Conservation (phyloP, 2,888 invertebrate species). For the Rhodophaea formosa region DNA sequence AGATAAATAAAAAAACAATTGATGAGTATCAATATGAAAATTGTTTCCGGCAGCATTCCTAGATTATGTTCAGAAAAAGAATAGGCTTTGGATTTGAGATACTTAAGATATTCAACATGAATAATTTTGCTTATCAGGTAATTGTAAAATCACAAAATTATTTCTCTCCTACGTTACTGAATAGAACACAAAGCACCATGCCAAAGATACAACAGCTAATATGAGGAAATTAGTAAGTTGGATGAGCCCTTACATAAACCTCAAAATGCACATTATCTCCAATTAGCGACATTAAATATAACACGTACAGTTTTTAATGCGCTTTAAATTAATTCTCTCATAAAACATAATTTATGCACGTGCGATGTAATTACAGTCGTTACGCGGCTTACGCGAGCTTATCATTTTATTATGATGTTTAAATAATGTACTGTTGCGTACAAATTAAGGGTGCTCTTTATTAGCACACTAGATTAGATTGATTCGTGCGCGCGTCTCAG, state of each 20-base stretch:
- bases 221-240: neutral
- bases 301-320: neutral
- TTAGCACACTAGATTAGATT: neutral
- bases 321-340: slow-evolving; percentile 2
- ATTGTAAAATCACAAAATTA: too few relatives aligned
- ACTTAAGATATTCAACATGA: too few relatives aligned
- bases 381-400: neutral
- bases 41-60: too few relatives aligned
- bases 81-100: too few relatives aligned
- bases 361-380: slow-evolving; percentile 10
- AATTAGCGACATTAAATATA: neutral
- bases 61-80: too few relatives aligned
- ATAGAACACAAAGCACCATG: too few relatives aligned
- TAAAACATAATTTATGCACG: slow-evolving; percentile 8
- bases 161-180: too few relatives aligned
- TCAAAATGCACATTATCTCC: neutral
- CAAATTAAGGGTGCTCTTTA: neutral
- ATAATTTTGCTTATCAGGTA: too few relatives aligned
- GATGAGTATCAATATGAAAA: too few relatives aligned
- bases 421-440: neutral
- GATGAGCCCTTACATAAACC: neutral
- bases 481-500: too few relatives aligned
- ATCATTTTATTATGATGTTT: slow-evolving; percentile 7
- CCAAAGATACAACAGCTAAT: too few relatives aligned
- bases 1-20: too few relatives aligned